Evolutionary conservation across 2,888 invertebrate species (phyloP), one percentile per base, ranked within the genome.

Genomic region (Hypomecis punctinalis): DNA sequence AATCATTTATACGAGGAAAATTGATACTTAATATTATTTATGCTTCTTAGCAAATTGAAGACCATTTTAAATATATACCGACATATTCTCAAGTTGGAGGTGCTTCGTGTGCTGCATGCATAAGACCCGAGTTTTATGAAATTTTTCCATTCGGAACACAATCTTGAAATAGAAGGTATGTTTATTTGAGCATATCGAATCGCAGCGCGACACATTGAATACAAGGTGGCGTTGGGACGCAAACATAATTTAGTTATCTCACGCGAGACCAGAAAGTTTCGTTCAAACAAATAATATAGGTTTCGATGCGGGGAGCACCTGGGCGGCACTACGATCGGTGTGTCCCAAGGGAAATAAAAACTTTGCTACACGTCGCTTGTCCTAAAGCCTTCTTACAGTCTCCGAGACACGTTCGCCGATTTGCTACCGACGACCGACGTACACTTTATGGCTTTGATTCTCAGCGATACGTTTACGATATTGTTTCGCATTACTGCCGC

Each of bases 271-370:
- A 89, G 88, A 91, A 93, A 91, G 88, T 91, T 92, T 87, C 79
- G 84, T 85, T 91, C 89, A 88, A 91, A 92, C 90, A 91, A 92
- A 93, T 93, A 92, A 92, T 91, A 91, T 92, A 91, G 91, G 91
- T 91, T 90, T 89, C 88, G 86, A 84, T 81, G 85, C 81, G 85
- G 85, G 86, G 84, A 87, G 85, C 91, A 91, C 91, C 91, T 91
- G 91, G 85, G 91, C 89, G 90, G 88, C 86, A 81, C 84, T 86
- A 83, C 91, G 92, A 92, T 91, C 91, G 91, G 91, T 91, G 88
- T 84, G 85, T 85, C 93, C 89, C 92, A 60, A 68, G 93, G 92
- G 92, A 93, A 93, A 92, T 92, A 92, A 92, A 92, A 93, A 92
- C 89, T 93, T 93, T 92, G 90, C 90, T 88, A 90, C 91, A 89